Base-by-base conservation (phyloP, 30 jellyfish, hydroid and myxozoan genomes). In the Cassiopea andromeda region DNA sequence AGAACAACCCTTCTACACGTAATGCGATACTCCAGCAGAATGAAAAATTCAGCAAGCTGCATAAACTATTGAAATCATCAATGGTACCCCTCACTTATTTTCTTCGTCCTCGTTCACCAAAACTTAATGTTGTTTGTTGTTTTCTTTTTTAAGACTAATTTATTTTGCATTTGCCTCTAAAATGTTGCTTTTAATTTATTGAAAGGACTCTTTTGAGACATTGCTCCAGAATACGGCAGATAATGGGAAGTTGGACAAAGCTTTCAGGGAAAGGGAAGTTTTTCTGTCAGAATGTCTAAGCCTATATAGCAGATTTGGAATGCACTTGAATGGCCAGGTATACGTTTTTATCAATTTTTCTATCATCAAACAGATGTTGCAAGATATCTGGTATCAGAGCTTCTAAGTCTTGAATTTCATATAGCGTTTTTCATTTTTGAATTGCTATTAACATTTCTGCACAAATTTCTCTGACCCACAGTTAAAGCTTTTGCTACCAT, bases 251-350 rank as follows among this genome's bases (percentile, higher is more conserved):
- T 0, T 38, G 70, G 80, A 75, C 75, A 73, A 59, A 38, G 48
- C 54, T 18, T 48, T 45, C 46, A 66, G 3, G 44, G 87, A 85
- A 50, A 74, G 14, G 45, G 74, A 73, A 58, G 93, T 54, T 12
- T 75, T 74, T 50, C 49, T 85, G 6, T 81, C 87, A 0, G 66
- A 73, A 2, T 60, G 87, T 47, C 49, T 73, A 54, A 85, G 80
- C 45, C 61, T 73, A 59, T 16, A 4, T 27, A 72, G 78, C 27
- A 44, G 84, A 83, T 45, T 83, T 38, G 61, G 77, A 2, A 83
- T 83, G 17, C 91, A 83, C 47, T 46, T 83, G 83, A 44, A 83
- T 60, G 91, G 91, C 19, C 75, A 69, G 91, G 91, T 83, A 27
- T 47, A 64, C 64, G 17, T 19, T 46, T 3, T 10, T 47, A 9